Evolutionary conservation across 2,888 invertebrate genomes (phyloP), one percentile per base, ranked within the genome.

Genomic region (Trissolcus brochymenae): DNA sequence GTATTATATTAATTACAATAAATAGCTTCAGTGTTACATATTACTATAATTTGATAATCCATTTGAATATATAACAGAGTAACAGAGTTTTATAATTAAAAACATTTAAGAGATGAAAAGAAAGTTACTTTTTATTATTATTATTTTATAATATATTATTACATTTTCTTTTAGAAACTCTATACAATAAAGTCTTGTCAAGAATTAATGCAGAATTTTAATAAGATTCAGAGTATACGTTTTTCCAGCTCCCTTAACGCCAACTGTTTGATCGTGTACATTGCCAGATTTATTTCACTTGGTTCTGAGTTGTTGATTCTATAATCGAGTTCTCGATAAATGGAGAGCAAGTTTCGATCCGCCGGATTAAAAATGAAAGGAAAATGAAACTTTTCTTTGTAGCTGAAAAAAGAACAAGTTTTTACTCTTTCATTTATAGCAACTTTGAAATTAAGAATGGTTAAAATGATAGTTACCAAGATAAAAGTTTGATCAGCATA

Each of bases 1-100:
- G 70, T 75, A 75, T 65, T 65, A 75, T 75, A 75, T 11, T 55
- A 70, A 75, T 68, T 59, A 68, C 16, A 75, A 75, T 70, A 75
- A 75, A 75, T 60, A 75, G 59, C 64, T 75, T 60, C 60, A 65
- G 56, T 75, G 65, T 65, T 35, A 66, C 25, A 75, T 21, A 72
- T 43, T 16, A 14, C 35, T 49, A 4, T 57, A 14, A 43, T 13
- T 43, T 43, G 13, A 2, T 9, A 43, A n/a, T 43, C 11, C 43
- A 43, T 43, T 43, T n/a, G 11, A 43, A 43, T 43, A 14, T n/a
- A 43, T 14, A 13, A 3, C 3, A 2, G 11, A 43, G 0, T n/a
- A 4, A 25, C 25, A 25, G 25, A 4, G 25, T 25, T 4, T 25
- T 25, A 25, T 25, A 0, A 25, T 25, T 56, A 14, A 17, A 17